Base-by-base conservation (phyloP, 2,888 invertebrate genomes). In the Agonopterix arenella region DNA sequence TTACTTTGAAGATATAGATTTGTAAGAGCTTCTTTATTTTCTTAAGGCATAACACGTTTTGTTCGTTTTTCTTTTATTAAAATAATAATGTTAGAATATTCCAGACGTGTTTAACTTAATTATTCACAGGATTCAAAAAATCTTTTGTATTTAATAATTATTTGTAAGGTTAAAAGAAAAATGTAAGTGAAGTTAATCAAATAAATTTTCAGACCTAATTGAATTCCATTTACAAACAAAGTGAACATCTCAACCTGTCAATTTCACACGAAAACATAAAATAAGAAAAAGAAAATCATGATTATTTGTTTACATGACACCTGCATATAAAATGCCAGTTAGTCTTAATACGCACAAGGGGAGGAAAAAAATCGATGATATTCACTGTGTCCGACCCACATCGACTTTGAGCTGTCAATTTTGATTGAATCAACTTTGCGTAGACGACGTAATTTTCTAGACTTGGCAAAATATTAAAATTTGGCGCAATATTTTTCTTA, bases 341-440 rank as follows among this genome's bases (percentile, higher is more conserved):
- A 70, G 68, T 73, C 66, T 70, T 66, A 70, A 63, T 62, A 62
- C 50, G 54, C 56, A 55, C 52, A 56, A 63, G 67, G 64, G 69
- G 64, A 67, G 68, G 62, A 73, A 84, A 84, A n/a, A 84, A 85
- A 83, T 85, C 84, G 83, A 85, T 84, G 77, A 73, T 74, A 70
- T 68, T 71, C 68, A 66, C 73, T 71, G 70, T 76, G 82, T 80
- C 80, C 77, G 78, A 86, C 84, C 86, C 84, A 84, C 84, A 81
- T 82, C 84, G 82, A 85, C 86, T 84, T 84, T 79, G 84, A 78
- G 76, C 79, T 82, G 86, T 85, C 88, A 80, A 74, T 73, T 83
- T 83, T 89, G 86, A 89, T 89, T 82, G 78, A 85, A 86, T 85
- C 86, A 84, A 81, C 78, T 66, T 59, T 47, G 55, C 57, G 63